Percentiles rank a stretch among this genome's conserved stretches.
These are phyloP conservation scores for Neotoma lepida DNA, from an alignment of 2,113 vertebrate species.

Conservation along the genomic window DNA sequence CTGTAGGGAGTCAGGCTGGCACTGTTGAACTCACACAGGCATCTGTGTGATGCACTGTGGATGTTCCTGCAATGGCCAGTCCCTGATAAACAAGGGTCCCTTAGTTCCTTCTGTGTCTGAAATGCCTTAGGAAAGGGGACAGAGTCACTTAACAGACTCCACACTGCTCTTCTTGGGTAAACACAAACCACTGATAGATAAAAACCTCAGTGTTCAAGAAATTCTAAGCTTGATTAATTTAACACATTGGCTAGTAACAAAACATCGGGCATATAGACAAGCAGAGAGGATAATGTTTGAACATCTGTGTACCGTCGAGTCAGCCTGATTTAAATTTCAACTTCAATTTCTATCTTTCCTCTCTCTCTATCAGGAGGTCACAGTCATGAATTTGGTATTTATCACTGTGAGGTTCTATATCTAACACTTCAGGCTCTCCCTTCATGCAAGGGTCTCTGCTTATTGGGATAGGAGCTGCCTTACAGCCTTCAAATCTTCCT, in stretches of 20 bases:
- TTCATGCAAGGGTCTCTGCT: not conserved
- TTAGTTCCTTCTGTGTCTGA: not conserved
- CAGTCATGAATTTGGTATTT: not conserved
- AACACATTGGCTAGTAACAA: not conserved
- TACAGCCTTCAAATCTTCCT: not conserved
- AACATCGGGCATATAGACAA: not conserved
- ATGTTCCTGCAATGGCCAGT: not conserved
- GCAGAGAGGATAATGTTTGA: not conserved
- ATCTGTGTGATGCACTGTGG: not conserved
- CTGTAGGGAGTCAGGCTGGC: not conserved
- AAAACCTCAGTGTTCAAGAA: not conserved
- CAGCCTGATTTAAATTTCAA: not conserved
- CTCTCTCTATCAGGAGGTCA: not conserved
- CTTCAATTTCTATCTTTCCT: conserved; percentile 10
- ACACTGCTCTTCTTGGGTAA: not conserved
- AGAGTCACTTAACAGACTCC: not conserved
- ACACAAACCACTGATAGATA: not conserved
- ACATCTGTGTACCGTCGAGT: not conserved
- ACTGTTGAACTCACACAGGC: not conserved
- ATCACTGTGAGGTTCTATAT: not conserved
- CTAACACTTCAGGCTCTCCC: not conserved
- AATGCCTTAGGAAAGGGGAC: not conserved
- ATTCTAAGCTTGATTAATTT: not conserved
- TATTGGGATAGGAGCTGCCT: not conserved
- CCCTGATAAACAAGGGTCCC: not conserved